Evolutionary conservation across 2,797 vertebrate genomes (phyloP).

Genomic region (Lacerta bilineata): DNA sequence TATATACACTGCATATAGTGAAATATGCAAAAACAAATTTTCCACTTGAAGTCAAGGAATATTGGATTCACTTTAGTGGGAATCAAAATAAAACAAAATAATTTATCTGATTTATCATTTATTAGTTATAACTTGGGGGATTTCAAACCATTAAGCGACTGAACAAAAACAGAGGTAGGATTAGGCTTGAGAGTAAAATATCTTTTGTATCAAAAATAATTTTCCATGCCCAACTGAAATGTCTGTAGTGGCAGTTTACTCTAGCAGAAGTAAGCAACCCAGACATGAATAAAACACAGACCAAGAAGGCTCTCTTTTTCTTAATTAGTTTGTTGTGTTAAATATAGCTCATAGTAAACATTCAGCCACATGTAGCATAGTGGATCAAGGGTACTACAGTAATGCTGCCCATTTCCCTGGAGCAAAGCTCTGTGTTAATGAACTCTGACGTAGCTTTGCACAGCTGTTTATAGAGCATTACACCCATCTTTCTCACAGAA

Average conservation of each 20-base stretch:
- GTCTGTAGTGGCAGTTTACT: slow-evolving; percentile 5
- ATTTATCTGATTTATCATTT: slow-evolving; percentile 39
- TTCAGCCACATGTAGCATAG: slow-evolving; percentile 26
- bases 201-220: slow-evolving; percentile 46
- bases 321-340: slow-evolving; percentile 41
- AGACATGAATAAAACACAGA: slow-evolving; percentile 44
- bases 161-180: neutral
- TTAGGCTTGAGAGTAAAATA: slow-evolving; percentile 24
- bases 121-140: slow-evolving; percentile 57
- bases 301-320: slow-evolving; percentile 22
- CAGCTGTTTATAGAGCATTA: neutral
- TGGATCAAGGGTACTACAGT: slow-evolving; percentile 42
- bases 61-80: slow-evolving; percentile 23
- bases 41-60: slow-evolving; percentile 21
- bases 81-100: slow-evolving; percentile 26
- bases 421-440: slow-evolving; percentile 39
- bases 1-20: neutral
- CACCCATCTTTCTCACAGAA: neutral
- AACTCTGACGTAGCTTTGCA: neutral
- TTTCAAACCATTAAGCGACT: slow-evolving; percentile 43
- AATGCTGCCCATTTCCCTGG: slow-evolving; percentile 38
- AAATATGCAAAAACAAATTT: slow-evolving; percentile 9
- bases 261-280: slow-evolving; percentile 42
- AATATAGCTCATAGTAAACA: slow-evolving; percentile 58
- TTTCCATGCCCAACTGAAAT: slow-evolving; percentile 49